Conservation (phyloP, 2,888 invertebrate genomes). For the Imbricaverruca yamaguchii region DNA sequence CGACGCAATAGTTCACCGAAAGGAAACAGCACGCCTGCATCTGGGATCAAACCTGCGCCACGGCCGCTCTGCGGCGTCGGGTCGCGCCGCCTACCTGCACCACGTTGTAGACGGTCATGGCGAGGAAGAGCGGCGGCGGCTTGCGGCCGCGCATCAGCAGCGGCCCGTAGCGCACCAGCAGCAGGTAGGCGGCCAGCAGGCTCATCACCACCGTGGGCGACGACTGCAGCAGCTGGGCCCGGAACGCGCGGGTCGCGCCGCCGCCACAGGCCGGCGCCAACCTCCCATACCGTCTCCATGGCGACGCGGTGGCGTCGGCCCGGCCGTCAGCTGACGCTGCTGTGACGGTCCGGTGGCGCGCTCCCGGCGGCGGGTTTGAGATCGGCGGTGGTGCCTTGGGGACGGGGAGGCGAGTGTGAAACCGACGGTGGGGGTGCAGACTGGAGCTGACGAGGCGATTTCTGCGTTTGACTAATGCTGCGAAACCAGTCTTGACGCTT, state of each 20-base stretch:
- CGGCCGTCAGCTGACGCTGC: not conserved
- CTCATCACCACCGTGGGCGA: not conserved
- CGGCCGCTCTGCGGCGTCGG: not conserved
- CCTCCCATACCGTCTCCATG: not conserved
- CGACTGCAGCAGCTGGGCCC: not conserved
- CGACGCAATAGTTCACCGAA: too few species aligned
- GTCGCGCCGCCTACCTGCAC: not conserved
- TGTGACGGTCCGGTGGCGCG: too few species aligned
- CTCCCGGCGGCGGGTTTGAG: too few species aligned
- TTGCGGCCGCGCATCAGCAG: not conserved
- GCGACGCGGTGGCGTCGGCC: not conserved
- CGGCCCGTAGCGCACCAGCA: constrained; percentile 17
- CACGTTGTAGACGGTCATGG: not conserved
- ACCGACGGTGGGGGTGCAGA: too few species aligned
- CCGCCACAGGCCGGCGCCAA: not conserved
- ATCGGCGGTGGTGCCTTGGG: too few species aligned
- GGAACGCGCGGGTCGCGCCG: constrained; percentile 13
- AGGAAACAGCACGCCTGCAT: too few species aligned
- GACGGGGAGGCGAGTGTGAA: too few species aligned
- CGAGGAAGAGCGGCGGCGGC: not conserved
- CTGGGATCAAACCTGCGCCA: too few species aligned
- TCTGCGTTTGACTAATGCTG: too few species aligned
- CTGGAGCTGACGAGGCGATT: too few species aligned
- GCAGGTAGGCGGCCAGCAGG: not conserved
- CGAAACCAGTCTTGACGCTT: too few species aligned